Evolutionary conservation across 2,113 vertebrate genomes (phyloP).

Genomic region (Natator depressus): DNA sequence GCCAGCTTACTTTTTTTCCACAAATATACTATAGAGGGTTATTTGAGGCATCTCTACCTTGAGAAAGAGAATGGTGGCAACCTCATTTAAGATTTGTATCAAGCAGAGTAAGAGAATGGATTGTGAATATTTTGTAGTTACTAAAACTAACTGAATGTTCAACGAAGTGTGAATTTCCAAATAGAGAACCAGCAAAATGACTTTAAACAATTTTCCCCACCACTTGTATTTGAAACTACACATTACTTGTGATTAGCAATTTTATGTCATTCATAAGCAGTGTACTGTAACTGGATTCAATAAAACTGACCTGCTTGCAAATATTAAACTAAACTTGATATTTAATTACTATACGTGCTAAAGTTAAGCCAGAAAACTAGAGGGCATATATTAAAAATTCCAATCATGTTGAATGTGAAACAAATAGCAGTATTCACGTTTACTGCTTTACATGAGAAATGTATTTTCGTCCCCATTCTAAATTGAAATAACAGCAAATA

Average conservation of each 20-base stretch:
- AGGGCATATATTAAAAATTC: constrained; percentile 11
- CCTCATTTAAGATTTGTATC: constrained; percentile 52
- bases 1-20: background rate
- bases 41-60: constrained; percentile 42
- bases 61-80: constrained; percentile 41
- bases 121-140: constrained; percentile 53
- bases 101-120: constrained; percentile 43
- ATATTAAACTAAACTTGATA: constrained; percentile 20
- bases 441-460: background rate
- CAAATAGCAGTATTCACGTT: constrained; percentile 21
- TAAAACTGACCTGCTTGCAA: constrained; percentile 32
- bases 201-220: constrained; percentile 6
- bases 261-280: background rate
- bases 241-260: constrained; percentile 9
- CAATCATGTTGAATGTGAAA: background rate
- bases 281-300: constrained; percentile 1
- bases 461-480: constrained; percentile 25
- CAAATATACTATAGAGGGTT: constrained; percentile 15
- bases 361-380: constrained; percentile 14
- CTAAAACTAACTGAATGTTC: constrained; percentile 32
- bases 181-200: background rate
- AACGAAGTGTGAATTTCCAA: constrained; percentile 31
- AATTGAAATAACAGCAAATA: constrained; percentile 30
- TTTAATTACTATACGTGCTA: constrained; percentile 21
- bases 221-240: constrained; percentile 43